Conservation (phyloP, 2,888 invertebrate species). For the Polylopha cassiicola region DNA sequence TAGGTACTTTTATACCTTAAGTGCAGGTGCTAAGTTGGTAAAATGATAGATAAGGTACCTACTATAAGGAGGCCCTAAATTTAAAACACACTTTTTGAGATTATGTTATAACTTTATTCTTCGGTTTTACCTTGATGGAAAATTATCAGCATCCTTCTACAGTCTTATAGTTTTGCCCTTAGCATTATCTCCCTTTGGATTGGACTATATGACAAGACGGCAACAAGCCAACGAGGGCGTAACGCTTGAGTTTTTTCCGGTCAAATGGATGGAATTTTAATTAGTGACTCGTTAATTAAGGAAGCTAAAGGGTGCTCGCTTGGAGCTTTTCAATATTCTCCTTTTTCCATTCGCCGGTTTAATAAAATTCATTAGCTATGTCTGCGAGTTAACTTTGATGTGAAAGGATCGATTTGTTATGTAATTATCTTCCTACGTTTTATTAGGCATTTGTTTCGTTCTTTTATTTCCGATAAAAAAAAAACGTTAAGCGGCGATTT, state of each 20-base stretch:
- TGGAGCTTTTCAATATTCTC: conserved; percentile 32
- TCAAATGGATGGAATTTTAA: conserved; percentile 70
- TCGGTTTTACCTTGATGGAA: no score
- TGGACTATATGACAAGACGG: conserved; percentile 18
- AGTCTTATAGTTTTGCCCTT: no score
- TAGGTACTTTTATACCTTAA: no score
- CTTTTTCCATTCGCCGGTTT: conserved; percentile 25
- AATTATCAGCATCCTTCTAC: no score
- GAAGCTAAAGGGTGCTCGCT: conserved; percentile 46
- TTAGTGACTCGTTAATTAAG: conserved; percentile 68
- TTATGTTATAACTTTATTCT: no score
- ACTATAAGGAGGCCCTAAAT: no score
- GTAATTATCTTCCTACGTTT: conserved; percentile 1
- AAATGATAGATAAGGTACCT: no score
- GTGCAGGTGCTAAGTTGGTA: no score
- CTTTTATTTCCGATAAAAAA: no score
- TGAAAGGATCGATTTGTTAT: conserved; percentile 26
- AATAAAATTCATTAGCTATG: conserved; percentile 25
- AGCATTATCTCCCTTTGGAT: not conserved
- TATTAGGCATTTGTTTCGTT: conserved; percentile 1
- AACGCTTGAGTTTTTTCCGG: conserved; percentile 44
- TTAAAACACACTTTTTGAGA: no score
- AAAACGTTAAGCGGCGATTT: no score
- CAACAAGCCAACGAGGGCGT: conserved; percentile 14
- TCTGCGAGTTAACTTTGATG: conserved; percentile 30